These are phyloP conservation scores for Cassiopea xamachana DNA, from an alignment of 30 jellyfish, hydroid and myxozoan species.

Conservation along the genomic window DNA sequence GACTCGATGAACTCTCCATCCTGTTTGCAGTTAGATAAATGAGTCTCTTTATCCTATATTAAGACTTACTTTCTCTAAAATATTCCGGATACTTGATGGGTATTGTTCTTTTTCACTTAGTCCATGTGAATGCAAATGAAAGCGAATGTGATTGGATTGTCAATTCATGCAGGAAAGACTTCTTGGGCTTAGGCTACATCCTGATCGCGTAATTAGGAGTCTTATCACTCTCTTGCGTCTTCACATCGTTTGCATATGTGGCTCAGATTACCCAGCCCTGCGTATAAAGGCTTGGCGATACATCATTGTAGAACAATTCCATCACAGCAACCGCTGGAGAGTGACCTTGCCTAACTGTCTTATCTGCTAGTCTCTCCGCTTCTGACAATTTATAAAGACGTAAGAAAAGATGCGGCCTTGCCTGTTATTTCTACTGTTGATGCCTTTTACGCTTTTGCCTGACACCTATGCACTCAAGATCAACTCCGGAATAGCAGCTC, in stretches of 20 bases:
- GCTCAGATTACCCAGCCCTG: slow-evolving; percentile 51
- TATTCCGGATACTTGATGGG: slow-evolving; percentile 55
- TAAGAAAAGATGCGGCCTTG: slow-evolving; percentile 13
- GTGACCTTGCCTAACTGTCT: background rate
- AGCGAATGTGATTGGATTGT: slow-evolving; percentile 4
- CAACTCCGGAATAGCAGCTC: slow-evolving; percentile 39
- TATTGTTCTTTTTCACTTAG: slow-evolving; percentile 11
- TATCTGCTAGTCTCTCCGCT: background rate
- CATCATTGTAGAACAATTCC: background rate
- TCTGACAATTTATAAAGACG: background rate
- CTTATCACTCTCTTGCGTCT: slow-evolving; percentile 62
- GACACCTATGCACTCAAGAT: slow-evolving; percentile 25
- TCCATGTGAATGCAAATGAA: slow-evolving; percentile 2
- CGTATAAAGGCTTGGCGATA: slow-evolving; percentile 16
- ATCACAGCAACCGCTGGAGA: background rate
- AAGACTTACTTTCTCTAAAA: slow-evolving; percentile 15
- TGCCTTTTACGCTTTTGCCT: slow-evolving; percentile 8
- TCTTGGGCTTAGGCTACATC: slow-evolving; percentile 45
- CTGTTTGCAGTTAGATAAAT: slow-evolving; percentile 1
- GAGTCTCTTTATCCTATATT: background rate
- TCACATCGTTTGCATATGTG: background rate
- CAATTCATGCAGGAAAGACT: slow-evolving; percentile 36
- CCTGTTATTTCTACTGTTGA: background rate
- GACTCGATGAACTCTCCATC: background rate
- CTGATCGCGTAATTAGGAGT: slow-evolving; percentile 60